Evolutionary conservation across 2,113 vertebrate species (phyloP).

Genomic region (Chaetura pelagica): DNA sequence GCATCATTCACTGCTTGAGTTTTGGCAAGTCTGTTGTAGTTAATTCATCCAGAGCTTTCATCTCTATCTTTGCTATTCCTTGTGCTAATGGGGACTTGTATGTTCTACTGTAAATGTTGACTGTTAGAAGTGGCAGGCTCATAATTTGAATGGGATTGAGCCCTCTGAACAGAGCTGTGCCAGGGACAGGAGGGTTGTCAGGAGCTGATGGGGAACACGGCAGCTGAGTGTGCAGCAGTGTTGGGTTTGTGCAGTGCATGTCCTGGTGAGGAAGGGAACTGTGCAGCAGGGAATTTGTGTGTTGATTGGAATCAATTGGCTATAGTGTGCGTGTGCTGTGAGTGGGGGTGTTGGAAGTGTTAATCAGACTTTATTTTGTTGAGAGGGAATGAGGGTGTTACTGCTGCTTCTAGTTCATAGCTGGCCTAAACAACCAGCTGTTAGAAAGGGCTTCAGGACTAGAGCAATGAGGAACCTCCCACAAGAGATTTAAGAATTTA

Average conservation of each 20-base stretch:
- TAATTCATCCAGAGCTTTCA: background rate
- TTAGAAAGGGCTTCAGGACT: background rate
- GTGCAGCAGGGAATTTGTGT: background rate
- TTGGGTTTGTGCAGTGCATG: background rate
- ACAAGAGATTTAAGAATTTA: background rate
- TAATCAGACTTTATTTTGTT: background rate
- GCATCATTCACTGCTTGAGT: background rate
- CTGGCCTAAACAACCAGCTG: background rate
- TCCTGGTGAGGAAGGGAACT: background rate
- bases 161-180: background rate
- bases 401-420: background rate
- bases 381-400: background rate
- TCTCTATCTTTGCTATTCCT: background rate
- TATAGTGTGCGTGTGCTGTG: background rate
- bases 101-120: background rate
- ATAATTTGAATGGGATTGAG: background rate
- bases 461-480: background rate
- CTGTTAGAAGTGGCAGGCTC: background rate
- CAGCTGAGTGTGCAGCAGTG: background rate
- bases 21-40: background rate
- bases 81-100: background rate
- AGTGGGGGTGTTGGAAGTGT: background rate
- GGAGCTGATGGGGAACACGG: fast-evolving
- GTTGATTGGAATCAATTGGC: background rate
- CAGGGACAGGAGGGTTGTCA: background rate